Conservation (phyloP, 2,797 vertebrate species). For the Pitangus sulphuratus region DNA sequence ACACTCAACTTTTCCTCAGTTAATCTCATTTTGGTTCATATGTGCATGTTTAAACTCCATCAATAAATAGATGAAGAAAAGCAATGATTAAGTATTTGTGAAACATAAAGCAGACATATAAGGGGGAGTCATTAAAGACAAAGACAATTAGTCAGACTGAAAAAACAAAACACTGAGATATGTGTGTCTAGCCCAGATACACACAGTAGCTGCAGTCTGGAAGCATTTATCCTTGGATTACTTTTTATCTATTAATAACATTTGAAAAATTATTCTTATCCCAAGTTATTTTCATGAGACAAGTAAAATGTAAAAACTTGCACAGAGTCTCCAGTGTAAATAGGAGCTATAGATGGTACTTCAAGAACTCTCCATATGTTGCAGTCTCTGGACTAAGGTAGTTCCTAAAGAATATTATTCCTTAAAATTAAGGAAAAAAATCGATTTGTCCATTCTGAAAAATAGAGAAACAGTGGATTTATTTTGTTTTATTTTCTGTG, state of each 20-base stretch:
- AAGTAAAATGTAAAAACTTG: slow-evolving; percentile 39
- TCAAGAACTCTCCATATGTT: neutral
- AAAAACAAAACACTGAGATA: slow-evolving; percentile 67
- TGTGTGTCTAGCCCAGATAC: slow-evolving; percentile 64
- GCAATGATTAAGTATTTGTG: slow-evolving; percentile 58
- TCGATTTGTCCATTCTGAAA: neutral
- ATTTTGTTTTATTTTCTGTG: neutral
- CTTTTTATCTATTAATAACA: slow-evolving; percentile 69
- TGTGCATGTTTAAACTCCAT: slow-evolving; percentile 4
- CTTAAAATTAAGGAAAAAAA: neutral
- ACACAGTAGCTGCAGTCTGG: slow-evolving; percentile 70
- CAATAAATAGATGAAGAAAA: slow-evolving; percentile 53
- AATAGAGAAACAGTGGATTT: neutral
- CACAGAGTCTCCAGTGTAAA: neutral
- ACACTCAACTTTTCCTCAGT: neutral
- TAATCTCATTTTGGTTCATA: slow-evolving; percentile 1
- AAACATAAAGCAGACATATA: slow-evolving; percentile 66
- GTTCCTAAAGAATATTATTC: neutral
- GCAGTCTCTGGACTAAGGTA: neutral
- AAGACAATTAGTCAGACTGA: slow-evolving; percentile 73
- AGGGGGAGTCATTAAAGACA: slow-evolving; percentile 59
- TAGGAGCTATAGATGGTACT: neutral
- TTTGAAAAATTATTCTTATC: slow-evolving; percentile 58
- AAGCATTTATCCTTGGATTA: slow-evolving; percentile 69
- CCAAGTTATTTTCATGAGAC: slow-evolving; percentile 45